Evolutionary conservation across 1,140 invertebrate species (phyloP).

Genomic region (Penaeus indicus): DNA sequence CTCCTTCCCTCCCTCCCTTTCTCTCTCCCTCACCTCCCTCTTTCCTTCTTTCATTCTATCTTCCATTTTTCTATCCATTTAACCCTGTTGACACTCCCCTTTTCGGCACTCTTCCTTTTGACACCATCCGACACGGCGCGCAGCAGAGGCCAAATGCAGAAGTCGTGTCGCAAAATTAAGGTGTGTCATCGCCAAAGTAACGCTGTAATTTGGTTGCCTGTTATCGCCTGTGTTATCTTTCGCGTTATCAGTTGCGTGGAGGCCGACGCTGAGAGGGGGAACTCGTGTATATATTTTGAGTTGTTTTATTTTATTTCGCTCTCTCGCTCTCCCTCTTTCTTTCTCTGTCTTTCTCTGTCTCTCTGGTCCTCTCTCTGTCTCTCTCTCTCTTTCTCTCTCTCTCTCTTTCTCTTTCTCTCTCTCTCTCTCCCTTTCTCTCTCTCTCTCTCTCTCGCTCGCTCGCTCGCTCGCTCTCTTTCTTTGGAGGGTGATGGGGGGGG

Average conservation of each 20-base stretch:
- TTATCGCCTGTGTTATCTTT: too few relatives aligned
- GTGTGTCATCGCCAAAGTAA: too few relatives aligned
- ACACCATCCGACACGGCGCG: too few relatives aligned
- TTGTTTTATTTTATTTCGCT: too few relatives aligned
- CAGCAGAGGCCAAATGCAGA: too few relatives aligned
- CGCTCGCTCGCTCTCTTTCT: background rate
- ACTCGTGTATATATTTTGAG: too few relatives aligned
- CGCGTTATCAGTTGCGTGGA: too few relatives aligned
- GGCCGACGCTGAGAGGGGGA: too few relatives aligned
- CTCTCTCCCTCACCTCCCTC: background rate
- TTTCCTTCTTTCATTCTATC: background rate
- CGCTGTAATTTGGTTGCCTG: too few relatives aligned
- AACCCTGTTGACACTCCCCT: background rate
- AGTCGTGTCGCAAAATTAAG: too few relatives aligned
- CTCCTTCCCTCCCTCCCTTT: background rate
- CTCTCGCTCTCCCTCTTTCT: conserved; percentile 7
- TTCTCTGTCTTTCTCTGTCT: background rate
- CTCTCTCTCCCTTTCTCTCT: conserved; percentile 38
- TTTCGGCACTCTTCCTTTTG: conserved; percentile 22
- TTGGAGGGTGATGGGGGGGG: background rate
- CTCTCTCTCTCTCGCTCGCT: too few relatives aligned
- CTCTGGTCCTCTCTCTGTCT: background rate
- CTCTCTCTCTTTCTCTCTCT: conserved; percentile 30
- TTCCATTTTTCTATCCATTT: background rate
- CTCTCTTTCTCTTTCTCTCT: conserved; percentile 31